Conservation (phyloP, 2,888 invertebrate genomes). For the Eurytoma adleriae region DNA sequence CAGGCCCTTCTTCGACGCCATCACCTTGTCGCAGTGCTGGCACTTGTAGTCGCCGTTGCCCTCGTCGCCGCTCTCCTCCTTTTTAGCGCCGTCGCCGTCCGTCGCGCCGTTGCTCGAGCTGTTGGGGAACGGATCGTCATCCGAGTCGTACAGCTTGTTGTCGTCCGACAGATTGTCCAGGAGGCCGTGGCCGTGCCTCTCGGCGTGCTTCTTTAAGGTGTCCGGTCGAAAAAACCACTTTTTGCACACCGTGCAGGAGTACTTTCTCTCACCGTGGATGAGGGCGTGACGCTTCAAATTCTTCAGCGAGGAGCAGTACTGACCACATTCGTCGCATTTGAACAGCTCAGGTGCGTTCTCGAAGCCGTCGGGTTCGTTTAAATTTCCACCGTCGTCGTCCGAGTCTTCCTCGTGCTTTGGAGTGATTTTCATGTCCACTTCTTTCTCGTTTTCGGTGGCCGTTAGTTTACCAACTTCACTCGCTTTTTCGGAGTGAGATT, state of each 20-base stretch:
- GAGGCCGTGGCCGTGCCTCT: constrained; percentile 73
- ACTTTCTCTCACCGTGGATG: constrained; percentile 74
- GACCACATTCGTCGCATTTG: constrained; percentile 72
- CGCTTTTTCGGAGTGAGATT: constrained; percentile 66
- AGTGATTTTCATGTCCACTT: constrained; percentile 29
- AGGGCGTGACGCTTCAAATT: constrained; percentile 71
- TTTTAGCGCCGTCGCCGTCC: constrained; percentile 62
- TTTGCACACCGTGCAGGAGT: constrained; percentile 74
- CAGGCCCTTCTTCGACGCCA: constrained; percentile 74
- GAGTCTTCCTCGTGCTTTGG: constrained; percentile 59
- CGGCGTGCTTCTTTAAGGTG: constrained; percentile 73
- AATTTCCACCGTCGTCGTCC: constrained; percentile 67
- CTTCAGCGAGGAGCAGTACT: constrained; percentile 72
- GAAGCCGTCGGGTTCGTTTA: constrained; percentile 56
- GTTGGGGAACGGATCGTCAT: constrained; percentile 64
- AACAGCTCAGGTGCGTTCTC: constrained; percentile 67
- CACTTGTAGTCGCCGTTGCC: constrained; percentile 71
- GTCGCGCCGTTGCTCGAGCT: constrained; percentile 29
- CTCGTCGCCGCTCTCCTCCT: constrained; percentile 66
- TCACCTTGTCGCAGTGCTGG: constrained; percentile 73
- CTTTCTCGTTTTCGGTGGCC: constrained; percentile 22
- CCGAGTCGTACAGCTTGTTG: constrained; percentile 73
- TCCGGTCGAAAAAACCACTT: constrained; percentile 74
- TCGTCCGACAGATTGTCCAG: constrained; percentile 72
- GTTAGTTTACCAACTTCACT: constrained; percentile 42